Evolutionary conservation across 1,140 invertebrate genomes (phyloP).

Genomic region (Ostrea denselamellosa): DNA sequence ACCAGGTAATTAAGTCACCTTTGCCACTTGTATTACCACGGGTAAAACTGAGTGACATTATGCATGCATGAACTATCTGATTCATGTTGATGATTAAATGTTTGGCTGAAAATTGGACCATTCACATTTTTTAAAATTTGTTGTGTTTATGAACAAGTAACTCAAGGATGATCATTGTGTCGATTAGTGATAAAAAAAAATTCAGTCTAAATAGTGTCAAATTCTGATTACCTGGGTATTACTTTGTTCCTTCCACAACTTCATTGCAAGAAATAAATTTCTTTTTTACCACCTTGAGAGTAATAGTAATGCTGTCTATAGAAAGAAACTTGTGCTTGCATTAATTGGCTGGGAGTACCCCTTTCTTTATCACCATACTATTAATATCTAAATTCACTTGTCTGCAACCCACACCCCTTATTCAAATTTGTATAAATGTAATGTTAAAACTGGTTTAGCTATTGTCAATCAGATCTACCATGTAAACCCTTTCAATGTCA

Average conservation of each 20-base stretch:
- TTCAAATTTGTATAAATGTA: neutral
- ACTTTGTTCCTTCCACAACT: neutral
- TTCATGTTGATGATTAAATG: conserved; percentile 5
- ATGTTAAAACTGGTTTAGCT: neutral
- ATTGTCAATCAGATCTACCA: neutral
- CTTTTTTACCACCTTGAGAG: too few relatives aligned
- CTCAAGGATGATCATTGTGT: neutral
- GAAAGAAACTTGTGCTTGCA: neutral
- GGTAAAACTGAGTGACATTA: conserved; percentile 25
- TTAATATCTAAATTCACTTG: neutral
- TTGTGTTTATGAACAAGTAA: neutral
- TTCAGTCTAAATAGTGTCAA: too few relatives aligned
- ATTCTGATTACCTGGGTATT: too few relatives aligned
- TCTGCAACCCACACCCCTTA: neutral
- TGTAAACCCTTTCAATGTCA: neutral
- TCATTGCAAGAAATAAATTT: neutral
- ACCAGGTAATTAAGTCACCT: conserved; percentile 35
- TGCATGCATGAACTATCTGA: conserved; percentile 4
- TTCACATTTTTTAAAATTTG: neutral
- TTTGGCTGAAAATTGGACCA: neutral
- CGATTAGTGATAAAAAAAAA: neutral
- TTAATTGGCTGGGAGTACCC: neutral
- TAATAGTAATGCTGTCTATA: neutral
- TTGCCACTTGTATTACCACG: conserved; percentile 4
- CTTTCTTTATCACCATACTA: neutral